Conservation (phyloP, 2,113 vertebrate species). For the Herpetotheres cachinnans region DNA sequence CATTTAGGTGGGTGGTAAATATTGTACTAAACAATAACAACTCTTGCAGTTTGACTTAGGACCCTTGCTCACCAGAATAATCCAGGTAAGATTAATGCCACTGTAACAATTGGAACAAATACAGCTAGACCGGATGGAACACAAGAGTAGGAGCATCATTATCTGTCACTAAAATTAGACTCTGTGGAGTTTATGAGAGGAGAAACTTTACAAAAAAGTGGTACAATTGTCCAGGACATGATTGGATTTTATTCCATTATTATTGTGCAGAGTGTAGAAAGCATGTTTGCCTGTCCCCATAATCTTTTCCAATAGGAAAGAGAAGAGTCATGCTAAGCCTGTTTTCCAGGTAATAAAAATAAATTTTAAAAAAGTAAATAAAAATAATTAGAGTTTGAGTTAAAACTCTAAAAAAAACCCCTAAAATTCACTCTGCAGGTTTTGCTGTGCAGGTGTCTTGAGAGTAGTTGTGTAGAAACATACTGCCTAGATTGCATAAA, state of each 20-base stretch:
- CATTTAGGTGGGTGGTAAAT: neutral
- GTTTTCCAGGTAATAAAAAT: neutral
- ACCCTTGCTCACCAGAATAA: neutral
- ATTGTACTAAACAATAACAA: neutral
- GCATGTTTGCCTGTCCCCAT: neutral
- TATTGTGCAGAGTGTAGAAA: neutral
- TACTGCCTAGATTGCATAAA: neutral
- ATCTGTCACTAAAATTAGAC: neutral
- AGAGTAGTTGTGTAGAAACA: neutral
- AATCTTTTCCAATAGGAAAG: neutral
- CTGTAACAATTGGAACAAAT: neutral
- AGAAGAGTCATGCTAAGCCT: neutral
- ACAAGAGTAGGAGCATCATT: neutral
- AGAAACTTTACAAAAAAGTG: neutral
- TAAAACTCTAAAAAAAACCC: neutral
- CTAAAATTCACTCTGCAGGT: neutral
- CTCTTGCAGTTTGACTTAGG: neutral
- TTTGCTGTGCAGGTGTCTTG: neutral
- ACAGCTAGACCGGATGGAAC: neutral
- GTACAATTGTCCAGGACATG: neutral
- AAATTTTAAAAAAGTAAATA: neutral
- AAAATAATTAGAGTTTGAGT: neutral
- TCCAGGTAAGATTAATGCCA: neutral
- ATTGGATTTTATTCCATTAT: neutral
- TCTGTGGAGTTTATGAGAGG: neutral